Conservation (phyloP, 2,797 vertebrate species). For the Cryptoblepharus egeriae region DNA sequence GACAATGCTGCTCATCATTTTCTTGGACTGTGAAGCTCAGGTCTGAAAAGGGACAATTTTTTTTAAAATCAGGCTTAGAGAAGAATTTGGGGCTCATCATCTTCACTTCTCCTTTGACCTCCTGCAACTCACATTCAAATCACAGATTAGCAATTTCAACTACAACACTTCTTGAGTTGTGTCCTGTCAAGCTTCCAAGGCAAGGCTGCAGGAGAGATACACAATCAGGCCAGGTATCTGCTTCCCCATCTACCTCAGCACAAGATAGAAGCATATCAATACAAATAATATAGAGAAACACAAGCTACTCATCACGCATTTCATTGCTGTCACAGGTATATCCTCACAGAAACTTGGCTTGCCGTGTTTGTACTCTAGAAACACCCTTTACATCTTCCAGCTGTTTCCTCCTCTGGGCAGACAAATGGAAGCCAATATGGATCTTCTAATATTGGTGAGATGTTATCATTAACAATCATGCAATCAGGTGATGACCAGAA, state of each 20-base stretch:
- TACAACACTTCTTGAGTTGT: not conserved
- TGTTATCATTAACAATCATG: too few species aligned
- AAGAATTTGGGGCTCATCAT: too few species aligned
- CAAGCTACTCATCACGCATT: constrained; percentile 8
- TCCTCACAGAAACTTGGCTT: not conserved
- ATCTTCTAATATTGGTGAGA: too few species aligned
- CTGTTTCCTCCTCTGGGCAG: not conserved
- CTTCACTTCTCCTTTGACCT: too few species aligned
- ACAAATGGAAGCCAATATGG: not conserved
- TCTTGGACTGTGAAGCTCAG: too few species aligned
- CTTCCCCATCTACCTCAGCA: constrained; percentile 39
- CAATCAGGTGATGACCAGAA: too few species aligned
- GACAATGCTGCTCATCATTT: too few species aligned
- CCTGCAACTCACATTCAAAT: too few species aligned
- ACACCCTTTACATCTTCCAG: not conserved
- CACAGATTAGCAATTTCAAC: too few species aligned
- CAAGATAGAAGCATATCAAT: constrained; percentile 55
- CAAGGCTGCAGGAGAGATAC: constrained; percentile 3
- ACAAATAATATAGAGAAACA: constrained; percentile 50
- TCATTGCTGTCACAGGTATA: constrained; percentile 16
- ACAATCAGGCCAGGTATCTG: constrained; percentile 28
- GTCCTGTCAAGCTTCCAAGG: constrained; percentile 36
- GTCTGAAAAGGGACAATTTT: too few species aligned
- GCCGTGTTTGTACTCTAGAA: not conserved
- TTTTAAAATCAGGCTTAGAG: too few species aligned